Evolutionary conservation across 2,888 invertebrate genomes (phyloP).

Genomic region (Congeria kusceri): DNA sequence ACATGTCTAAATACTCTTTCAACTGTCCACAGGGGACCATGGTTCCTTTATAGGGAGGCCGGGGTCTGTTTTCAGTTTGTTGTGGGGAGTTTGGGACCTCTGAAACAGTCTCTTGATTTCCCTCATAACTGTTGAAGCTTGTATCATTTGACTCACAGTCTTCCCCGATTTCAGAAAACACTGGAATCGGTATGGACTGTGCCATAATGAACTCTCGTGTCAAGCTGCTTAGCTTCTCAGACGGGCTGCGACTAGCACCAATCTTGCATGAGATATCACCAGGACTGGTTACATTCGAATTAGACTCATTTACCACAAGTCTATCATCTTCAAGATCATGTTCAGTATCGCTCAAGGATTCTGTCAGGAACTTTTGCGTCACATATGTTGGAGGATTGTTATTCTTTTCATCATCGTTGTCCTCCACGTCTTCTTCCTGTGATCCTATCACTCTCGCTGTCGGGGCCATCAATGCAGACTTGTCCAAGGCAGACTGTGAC

Average conservation of each 20-base stretch:
- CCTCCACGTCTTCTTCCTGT: too few species aligned
- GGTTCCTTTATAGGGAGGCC: conserved; percentile 74
- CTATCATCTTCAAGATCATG: too few species aligned
- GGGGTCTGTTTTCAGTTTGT: conserved; percentile 20
- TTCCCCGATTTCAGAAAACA: conserved; percentile 37
- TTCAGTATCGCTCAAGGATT: background rate
- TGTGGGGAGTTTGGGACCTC: conserved; percentile 15
- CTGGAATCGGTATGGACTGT: conserved; percentile 10
- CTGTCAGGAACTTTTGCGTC: background rate
- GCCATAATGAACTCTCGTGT: background rate
- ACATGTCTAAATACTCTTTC: conserved; percentile 74
- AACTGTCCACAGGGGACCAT: conserved; percentile 78
- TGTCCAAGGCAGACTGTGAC: too few species aligned
- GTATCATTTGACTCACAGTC: background rate
- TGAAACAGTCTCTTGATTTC: conserved; percentile 6
- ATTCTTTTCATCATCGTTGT: too few species aligned
- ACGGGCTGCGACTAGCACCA: too few species aligned
- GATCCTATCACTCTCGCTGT: too few species aligned
- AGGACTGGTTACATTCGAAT: too few species aligned
- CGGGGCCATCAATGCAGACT: too few species aligned
- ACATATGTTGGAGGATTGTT: too few species aligned
- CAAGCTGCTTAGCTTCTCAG: too few species aligned
- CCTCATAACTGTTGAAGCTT: background rate
- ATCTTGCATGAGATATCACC: too few species aligned
- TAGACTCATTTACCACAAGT: too few species aligned